These are phyloP conservation scores for Seira musarum DNA, from an alignment of 2,888 invertebrate species.

Conservation along the genomic window DNA sequence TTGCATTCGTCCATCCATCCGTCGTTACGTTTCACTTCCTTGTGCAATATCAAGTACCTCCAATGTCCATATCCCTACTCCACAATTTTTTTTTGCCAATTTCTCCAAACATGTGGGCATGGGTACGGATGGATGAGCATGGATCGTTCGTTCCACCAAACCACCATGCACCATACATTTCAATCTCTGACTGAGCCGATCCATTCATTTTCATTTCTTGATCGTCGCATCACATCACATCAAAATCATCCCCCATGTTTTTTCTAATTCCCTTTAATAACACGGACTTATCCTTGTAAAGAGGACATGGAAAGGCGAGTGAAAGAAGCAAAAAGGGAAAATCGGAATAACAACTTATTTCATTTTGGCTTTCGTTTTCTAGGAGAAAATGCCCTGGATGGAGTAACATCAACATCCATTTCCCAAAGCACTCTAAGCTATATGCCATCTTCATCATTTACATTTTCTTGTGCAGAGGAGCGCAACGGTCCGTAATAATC, in stretches of 20 bases:
- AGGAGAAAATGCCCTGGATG: not conserved
- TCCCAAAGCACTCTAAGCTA: no score
- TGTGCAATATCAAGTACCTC: not conserved
- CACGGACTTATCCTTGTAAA: conserved; percentile 9
- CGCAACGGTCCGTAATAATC: conserved; percentile 63
- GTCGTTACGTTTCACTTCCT: not conserved
- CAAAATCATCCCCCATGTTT: conserved; percentile 58
- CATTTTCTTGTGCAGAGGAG: conserved; percentile 38
- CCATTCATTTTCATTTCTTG: conserved; percentile 17
- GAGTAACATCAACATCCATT: not conserved
- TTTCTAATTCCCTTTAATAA: conserved; percentile 66
- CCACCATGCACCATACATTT: not conserved
- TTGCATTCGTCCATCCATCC: not conserved
- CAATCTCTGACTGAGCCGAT: no score
- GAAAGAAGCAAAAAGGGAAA: no score
- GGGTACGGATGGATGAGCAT: conserved; percentile 43
- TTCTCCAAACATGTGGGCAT: not conserved
- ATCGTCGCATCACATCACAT: conserved; percentile 58
- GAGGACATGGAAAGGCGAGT: no score
- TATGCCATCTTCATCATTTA: not conserved
- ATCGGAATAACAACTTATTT: no score
- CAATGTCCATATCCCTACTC: no score
- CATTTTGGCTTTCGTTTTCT: not conserved
- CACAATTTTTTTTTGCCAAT: not conserved
- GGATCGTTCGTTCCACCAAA: conserved; percentile 12